phyloP scores from a whole-genome alignment of 2,797 vertebrate species.

The Ciconia nigra region DNA sequence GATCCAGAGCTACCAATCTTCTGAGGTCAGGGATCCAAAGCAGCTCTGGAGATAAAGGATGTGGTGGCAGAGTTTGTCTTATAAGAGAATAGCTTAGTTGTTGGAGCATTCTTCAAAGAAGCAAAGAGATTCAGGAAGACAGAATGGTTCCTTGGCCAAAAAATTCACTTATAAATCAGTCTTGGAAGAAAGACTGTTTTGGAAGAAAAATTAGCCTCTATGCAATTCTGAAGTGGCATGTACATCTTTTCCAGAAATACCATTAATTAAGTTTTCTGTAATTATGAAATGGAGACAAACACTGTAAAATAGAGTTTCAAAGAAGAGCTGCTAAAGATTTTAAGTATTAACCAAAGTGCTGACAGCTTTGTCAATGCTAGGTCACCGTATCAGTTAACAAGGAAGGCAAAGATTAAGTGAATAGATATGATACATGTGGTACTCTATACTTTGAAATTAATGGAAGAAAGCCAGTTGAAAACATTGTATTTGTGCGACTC shows the following conservation, averaged over 20 bases:
- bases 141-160: neutral
- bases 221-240: neutral
- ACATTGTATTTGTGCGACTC: neutral
- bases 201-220: neutral
- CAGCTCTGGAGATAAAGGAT: neutral
- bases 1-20: neutral
- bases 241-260: neutral
- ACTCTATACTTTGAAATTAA: neutral
- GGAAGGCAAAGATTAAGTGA: neutral
- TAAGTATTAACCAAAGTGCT: neutral
- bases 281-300: neutral
- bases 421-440: neutral
- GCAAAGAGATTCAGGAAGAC: neutral
- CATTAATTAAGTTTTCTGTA: neutral
- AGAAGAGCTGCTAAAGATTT: neutral
- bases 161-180: neutral
- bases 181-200: neutral
- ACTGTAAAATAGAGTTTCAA: neutral
- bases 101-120: neutral
- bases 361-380: neutral
- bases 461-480: neutral
- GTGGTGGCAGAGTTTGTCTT: neutral
- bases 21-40: neutral
- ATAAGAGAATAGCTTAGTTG: neutral
- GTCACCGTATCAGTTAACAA: neutral